Evolutionary conservation across 1,140 invertebrate genomes (phyloP), one percentile per base, ranked within the genome.

Genomic region (Thereuonema tuberculata): DNA sequence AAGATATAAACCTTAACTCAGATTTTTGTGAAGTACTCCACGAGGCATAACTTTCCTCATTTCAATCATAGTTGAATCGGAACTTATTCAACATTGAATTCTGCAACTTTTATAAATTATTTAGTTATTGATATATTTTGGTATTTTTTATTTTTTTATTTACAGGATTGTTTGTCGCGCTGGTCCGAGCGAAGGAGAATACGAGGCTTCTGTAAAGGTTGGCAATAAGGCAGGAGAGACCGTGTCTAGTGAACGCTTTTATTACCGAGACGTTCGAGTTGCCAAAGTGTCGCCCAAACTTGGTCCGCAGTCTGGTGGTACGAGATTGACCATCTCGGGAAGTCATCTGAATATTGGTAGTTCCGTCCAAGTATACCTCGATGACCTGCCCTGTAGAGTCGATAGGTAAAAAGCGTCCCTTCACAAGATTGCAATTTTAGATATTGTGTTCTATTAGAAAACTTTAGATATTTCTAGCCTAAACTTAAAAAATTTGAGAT

Each of bases 241-340:
- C 0, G 83, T 89, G 67, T 93, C 90, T 14, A 83, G 85, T 28
- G 89, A 93, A 0, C 81, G 87, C 58, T 95, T 91, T 67, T 89
- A 85, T 70, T 94, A 93, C 67, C 64, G 78, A 77, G 84, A 91
- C 71, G 84, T 93, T 55, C 79, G 82, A 67, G 71, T 98, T 48
- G 82, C 80, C 50, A 84, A 85, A 3, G 77, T 98, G 55, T 84
- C 83, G 71, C 95, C 96, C 1, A 76, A 80, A 0, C 77, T 89
- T 49, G 96, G 95, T 0, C 95, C 95, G 2, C 82, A 87, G 66
- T 92, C 91, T 63, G 96, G 95, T 24, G 95, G 95, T 1, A 98
- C 94, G 0, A 83, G 86, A 65, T 73, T 99, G 50, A 89, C 88
- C 1, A 86, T 99, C 60, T 84, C 82, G 63, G 96, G 96, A 20